Conservation (phyloP, 2,888 invertebrate genomes). For the Drosophila stalkeri region DNA sequence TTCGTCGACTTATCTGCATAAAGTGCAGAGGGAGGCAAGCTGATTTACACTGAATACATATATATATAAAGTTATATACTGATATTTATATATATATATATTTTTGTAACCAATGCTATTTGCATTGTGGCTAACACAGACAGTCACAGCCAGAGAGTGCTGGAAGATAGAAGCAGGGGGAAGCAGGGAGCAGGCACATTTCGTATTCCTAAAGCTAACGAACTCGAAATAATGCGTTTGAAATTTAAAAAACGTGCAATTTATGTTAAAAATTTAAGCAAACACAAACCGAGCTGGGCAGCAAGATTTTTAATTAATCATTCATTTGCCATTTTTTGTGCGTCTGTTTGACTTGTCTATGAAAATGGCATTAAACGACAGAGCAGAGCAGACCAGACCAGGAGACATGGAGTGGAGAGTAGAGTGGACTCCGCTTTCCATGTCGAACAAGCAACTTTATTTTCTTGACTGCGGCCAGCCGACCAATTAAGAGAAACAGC, state of each 20-base stretch:
- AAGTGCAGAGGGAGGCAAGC: conserved; percentile 29
- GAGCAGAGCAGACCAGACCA: background rate
- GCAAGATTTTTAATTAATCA: conserved; percentile 69
- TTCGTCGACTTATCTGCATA: conserved; percentile 74
- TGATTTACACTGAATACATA: conserved; percentile 38
- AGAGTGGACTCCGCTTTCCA: conserved; percentile 36
- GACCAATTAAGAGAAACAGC: conserved; percentile 74
- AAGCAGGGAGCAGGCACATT: conserved; percentile 49
- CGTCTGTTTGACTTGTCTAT: conserved; percentile 77
- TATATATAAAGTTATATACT: conserved; percentile 17
- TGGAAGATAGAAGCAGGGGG: background rate
- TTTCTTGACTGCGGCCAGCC: conserved; percentile 77
- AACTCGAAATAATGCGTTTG: conserved; percentile 85
- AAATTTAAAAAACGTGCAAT: conserved; percentile 82
- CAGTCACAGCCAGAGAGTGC: conserved; percentile 8
- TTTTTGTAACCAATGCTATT: conserved; percentile 64
- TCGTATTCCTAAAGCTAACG: conserved; percentile 83
- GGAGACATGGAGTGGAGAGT: background rate
- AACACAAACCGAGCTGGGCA: conserved; percentile 41
- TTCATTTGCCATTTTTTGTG: conserved; percentile 64
- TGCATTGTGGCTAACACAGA: conserved; percentile 70
- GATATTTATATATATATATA: conserved; percentile 9
- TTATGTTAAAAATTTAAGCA: conserved; percentile 76
- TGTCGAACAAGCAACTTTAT: conserved; percentile 70
- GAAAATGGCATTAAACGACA: conserved; percentile 79